Evolutionary conservation across 2,888 invertebrate species (phyloP).

Genomic region (Acleris sparsana): DNA sequence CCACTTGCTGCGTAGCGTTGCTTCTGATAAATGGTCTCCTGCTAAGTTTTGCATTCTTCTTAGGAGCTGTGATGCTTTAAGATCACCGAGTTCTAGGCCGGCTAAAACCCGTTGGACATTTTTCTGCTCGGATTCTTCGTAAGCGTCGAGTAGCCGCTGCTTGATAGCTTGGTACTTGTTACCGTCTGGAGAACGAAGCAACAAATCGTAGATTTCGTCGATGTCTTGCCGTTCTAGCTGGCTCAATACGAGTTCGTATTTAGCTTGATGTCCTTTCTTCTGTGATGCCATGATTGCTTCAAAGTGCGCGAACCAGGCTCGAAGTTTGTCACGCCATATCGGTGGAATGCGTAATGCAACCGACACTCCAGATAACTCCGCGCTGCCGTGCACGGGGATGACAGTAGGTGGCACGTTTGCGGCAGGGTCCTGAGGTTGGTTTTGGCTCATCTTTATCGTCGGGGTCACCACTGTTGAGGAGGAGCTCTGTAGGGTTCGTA

Average conservation of each 20-base stretch:
- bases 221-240: conserved; percentile 4
- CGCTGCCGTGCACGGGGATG: too few species aligned
- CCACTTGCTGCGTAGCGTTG: conserved; percentile 11
- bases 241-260: neutral
- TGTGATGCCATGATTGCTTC: neutral
- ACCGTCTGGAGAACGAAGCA: neutral
- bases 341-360: too few species aligned
- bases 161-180: neutral
- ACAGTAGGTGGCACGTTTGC: too few species aligned
- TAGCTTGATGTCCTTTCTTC: conserved; percentile 2
- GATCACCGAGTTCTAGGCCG: conserved; percentile 3
- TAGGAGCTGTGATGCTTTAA: conserved; percentile 1
- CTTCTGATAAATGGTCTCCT: conserved; percentile 4
- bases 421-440: too few species aligned
- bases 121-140: neutral
- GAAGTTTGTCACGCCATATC: neutral
- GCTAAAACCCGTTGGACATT: neutral
- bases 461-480: too few species aligned
- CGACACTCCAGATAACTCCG: too few species aligned
- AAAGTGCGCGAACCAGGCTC: neutral
- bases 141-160: neutral
- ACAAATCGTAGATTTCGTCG: neutral
- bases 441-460: too few species aligned
- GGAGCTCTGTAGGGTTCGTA: too few species aligned
- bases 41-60: conserved; percentile 15